phyloP scores from a whole-genome alignment of 2,113 vertebrate species.

The Tonatia bakeri region DNA sequence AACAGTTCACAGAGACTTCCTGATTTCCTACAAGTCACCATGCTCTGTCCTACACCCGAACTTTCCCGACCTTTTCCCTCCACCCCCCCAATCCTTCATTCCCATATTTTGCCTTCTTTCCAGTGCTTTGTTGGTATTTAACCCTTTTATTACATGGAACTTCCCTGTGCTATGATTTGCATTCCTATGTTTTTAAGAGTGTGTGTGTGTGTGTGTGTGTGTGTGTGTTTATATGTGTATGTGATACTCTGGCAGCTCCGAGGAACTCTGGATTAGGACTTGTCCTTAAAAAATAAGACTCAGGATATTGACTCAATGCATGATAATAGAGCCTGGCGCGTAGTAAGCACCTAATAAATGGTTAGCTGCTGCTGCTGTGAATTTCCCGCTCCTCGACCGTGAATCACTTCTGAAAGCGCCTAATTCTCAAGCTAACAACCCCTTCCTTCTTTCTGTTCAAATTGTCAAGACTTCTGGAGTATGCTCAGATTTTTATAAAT shows the following conservation, averaged over 20 bases:
- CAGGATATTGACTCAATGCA: background rate
- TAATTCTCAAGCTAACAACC: background rate
- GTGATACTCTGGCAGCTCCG: background rate
- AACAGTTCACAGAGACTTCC: background rate
- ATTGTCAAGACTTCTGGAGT: background rate
- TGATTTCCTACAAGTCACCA: background rate
- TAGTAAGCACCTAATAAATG: background rate
- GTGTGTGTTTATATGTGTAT: background rate
- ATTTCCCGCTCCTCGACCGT: background rate
- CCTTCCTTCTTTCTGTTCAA: background rate
- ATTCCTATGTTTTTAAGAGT: conserved; percentile 16
- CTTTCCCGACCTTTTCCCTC: conserved; percentile 7
- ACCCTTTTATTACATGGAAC: conserved; percentile 34
- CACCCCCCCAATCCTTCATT: background rate
- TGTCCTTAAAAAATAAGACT: conserved; percentile 2
- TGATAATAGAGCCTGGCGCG: background rate
- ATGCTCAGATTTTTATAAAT: conserved; percentile 32
- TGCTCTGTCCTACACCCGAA: background rate
- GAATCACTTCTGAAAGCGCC: background rate
- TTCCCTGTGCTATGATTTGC: conserved; percentile 16
- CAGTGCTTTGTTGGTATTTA: conserved; percentile 44
- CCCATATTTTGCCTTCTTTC: background rate
- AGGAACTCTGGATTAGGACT: background rate
- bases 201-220: background rate
- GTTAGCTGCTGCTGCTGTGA: background rate